phyloP scores from a whole-genome alignment of 2,113 vertebrate genomes.

The Uropsilus gracilis region DNA sequence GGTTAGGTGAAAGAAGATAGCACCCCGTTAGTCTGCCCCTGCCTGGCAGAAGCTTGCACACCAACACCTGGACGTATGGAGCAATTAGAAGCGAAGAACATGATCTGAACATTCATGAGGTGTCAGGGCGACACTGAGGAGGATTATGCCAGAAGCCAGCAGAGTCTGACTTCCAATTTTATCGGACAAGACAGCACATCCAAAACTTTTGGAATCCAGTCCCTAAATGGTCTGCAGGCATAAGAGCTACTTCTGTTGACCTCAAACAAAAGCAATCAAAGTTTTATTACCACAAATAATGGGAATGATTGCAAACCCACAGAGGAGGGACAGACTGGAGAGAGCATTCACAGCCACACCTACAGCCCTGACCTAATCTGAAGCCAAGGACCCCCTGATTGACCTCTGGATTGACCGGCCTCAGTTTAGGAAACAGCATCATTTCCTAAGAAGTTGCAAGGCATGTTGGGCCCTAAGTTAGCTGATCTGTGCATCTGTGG shows the following conservation, averaged over 20 bases:
- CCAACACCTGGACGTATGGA: neutral
- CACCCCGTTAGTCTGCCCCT: accelerated
- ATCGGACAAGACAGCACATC: neutral
- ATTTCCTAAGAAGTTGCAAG: neutral
- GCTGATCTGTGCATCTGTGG: no score
- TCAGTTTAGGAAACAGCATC: neutral
- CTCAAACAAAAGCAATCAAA: neutral
- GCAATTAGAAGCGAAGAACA: no score
- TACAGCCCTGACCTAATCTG: neutral
- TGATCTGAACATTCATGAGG: accelerated
- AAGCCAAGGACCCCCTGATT: neutral
- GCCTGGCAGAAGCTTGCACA: neutral
- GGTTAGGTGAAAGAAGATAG: neutral
- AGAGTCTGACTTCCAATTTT: neutral
- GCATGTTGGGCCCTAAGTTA: no score
- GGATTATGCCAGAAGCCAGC: accelerated
- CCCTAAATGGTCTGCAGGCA: neutral
- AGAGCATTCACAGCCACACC: neutral
- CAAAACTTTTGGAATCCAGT: accelerated
- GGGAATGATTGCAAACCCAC: neutral
- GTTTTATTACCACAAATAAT: neutral
- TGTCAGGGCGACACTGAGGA: accelerated
- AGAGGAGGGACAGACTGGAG: neutral
- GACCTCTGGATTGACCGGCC: neutral
- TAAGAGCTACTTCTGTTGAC: neutral